A percentile compares a stretch with the other conserved stretches of the same genome.
These are phyloP conservation scores for Philaethria dido DNA, from an alignment of 2,888 invertebrate genomes.

Conservation along the genomic window DNA sequence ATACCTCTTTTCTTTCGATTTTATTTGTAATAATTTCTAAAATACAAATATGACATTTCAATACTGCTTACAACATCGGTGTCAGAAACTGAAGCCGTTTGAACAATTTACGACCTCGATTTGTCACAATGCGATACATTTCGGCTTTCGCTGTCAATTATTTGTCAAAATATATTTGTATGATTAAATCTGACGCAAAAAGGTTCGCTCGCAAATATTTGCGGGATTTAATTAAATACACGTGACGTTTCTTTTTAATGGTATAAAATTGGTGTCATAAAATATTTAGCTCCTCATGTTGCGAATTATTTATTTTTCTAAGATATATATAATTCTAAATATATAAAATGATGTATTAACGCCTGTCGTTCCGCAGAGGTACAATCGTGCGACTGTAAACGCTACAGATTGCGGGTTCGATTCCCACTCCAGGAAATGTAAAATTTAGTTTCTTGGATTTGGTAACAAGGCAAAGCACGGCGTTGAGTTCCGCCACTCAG, in stretches of 20 bases:
- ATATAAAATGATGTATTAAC: too few species aligned
- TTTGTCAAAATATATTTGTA: constrained; percentile 39
- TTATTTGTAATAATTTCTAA: constrained; percentile 5
- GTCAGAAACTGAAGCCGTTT: constrained; percentile 50
- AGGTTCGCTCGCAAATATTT: neutral
- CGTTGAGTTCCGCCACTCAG: too few species aligned
- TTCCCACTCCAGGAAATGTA: too few species aligned
- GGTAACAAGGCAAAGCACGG: too few species aligned
- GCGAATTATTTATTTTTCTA: too few species aligned
- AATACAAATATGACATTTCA: constrained; percentile 11
- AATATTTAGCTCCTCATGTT: neutral
- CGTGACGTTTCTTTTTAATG: neutral
- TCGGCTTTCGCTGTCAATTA: constrained; percentile 57
- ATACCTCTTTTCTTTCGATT: neutral
- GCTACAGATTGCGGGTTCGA: too few species aligned
- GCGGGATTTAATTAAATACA: constrained; percentile 18
- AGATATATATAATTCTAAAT: too few species aligned
- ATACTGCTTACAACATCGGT: constrained; percentile 16
- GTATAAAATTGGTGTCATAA: neutral
- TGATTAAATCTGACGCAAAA: constrained; percentile 9
- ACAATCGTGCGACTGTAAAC: too few species aligned
- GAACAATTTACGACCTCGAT: constrained; percentile 56
- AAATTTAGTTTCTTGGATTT: too few species aligned
- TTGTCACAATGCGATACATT: constrained; percentile 58
- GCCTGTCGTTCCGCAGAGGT: too few species aligned